phyloP scores from a whole-genome alignment of 2,113 vertebrate genomes.

The Barnardius zonarius region DNA sequence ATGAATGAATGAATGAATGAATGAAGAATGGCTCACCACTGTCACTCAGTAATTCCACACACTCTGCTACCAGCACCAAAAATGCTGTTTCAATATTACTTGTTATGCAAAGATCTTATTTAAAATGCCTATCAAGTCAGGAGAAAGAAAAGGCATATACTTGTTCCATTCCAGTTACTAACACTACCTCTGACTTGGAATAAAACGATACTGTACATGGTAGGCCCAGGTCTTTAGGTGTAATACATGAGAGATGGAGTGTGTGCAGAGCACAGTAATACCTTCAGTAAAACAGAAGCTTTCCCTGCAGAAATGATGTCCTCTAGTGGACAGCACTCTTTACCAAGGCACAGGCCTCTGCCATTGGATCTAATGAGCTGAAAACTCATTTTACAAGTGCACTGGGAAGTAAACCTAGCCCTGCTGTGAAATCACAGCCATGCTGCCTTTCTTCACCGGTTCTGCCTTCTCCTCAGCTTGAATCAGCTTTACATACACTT shows the following conservation, averaged over 20 bases:
- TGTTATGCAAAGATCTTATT: not conserved
- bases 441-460: not conserved
- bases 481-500: not conserved
- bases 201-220: not conserved
- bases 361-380: not conserved
- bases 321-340: not conserved
- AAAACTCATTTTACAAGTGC: not conserved
- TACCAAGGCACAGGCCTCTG: not conserved
- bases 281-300: not conserved
- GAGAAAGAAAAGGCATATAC: not conserved
- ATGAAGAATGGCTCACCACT: not conserved
- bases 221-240: not conserved
- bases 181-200: not conserved
- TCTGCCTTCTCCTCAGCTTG: not conserved
- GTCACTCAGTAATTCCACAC: not conserved
- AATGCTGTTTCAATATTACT: not conserved
- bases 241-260: not conserved
- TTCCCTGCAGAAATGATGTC: not conserved
- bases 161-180: not conserved
- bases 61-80: not conserved
- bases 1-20: too few relatives aligned
- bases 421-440: not conserved
- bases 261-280: not conserved
- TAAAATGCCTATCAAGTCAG: not conserved
- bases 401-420: not conserved